phyloP scores from a whole-genome alignment of 1,140 invertebrate species.

The Lepidotrigona ventralis region DNA sequence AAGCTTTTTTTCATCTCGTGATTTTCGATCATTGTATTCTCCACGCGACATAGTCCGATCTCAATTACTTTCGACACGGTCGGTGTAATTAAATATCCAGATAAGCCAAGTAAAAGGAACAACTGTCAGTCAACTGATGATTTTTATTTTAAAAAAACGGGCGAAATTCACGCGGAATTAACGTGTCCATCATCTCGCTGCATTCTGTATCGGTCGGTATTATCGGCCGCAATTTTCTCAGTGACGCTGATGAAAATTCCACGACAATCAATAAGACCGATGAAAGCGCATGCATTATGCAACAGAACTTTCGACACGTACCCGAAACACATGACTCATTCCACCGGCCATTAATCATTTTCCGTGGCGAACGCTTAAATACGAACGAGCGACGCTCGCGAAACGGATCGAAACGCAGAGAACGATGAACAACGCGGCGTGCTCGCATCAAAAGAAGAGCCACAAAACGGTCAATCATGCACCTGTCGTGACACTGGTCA shows the following conservation, averaged over 20 bases:
- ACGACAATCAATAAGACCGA: background rate
- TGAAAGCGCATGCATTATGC: constrained; percentile 9
- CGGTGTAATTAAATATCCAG: too few relatives aligned
- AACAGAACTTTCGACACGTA: constrained; percentile 13
- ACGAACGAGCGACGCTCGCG: background rate
- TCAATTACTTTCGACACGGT: too few relatives aligned
- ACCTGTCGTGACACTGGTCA: constrained; percentile 40
- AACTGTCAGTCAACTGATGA: background rate
- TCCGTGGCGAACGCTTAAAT: constrained; percentile 21
- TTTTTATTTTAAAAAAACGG: background rate
- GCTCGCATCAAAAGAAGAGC: background rate
- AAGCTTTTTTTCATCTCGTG: too few relatives aligned
- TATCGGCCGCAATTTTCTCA: background rate
- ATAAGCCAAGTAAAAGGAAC: background rate
- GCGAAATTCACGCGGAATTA: background rate
- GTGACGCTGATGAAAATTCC: constrained; percentile 6
- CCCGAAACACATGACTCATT: constrained; percentile 16
- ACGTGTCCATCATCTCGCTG: background rate
- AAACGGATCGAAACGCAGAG: constrained; percentile 19
- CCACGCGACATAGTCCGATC: too few relatives aligned
- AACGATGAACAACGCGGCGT: constrained; percentile 22
- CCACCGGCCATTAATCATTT: constrained; percentile 43
- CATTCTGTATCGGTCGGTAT: too few relatives aligned
- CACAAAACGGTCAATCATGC: constrained; percentile 43
- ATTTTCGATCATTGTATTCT: too few relatives aligned